Conservation (phyloP, 2,797 vertebrate species). For the Enoplosus armatus region DNA sequence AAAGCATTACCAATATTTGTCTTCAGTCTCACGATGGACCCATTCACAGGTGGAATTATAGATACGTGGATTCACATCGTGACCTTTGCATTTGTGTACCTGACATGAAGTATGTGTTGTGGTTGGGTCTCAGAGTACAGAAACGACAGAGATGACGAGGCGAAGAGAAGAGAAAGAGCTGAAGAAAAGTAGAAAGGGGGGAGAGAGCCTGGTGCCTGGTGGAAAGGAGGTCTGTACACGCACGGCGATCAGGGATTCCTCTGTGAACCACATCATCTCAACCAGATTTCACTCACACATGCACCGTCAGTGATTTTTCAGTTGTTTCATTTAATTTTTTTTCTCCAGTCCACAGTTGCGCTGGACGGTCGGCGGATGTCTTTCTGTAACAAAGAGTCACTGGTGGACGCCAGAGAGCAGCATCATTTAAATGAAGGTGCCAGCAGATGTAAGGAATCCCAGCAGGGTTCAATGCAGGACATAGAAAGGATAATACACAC, state of each 20-base stretch:
- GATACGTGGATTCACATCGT: neutral
- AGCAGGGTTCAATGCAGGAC: neutral
- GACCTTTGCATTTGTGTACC: neutral
- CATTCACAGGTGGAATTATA: neutral
- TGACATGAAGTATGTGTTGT: neutral
- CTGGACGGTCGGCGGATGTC: conserved; percentile 67
- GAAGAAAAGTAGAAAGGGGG: neutral
- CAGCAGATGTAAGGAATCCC: conserved; percentile 1
- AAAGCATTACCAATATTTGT: no score
- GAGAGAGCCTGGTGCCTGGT: neutral
- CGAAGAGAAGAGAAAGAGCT: neutral
- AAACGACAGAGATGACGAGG: conserved; percentile 11
- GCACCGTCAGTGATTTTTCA: neutral
- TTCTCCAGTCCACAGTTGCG: conserved; percentile 37
- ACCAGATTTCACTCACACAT: neutral
- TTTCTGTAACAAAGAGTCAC: conserved; percentile 15
- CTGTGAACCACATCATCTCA: neutral
- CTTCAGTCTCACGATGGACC: neutral
- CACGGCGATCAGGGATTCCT: neutral
- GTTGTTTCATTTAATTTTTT: neutral
- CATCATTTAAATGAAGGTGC: conserved; percentile 2
- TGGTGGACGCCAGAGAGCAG: conserved; percentile 28
- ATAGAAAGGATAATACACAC: neutral
- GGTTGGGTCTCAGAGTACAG: conserved; percentile 3
- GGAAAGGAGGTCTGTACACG: neutral